Percentiles rank a stretch among this genome's conserved stretches.
Evolutionary conservation across 2,113 vertebrate species (phyloP).

Genomic region (Podarcis raffonei): DNA sequence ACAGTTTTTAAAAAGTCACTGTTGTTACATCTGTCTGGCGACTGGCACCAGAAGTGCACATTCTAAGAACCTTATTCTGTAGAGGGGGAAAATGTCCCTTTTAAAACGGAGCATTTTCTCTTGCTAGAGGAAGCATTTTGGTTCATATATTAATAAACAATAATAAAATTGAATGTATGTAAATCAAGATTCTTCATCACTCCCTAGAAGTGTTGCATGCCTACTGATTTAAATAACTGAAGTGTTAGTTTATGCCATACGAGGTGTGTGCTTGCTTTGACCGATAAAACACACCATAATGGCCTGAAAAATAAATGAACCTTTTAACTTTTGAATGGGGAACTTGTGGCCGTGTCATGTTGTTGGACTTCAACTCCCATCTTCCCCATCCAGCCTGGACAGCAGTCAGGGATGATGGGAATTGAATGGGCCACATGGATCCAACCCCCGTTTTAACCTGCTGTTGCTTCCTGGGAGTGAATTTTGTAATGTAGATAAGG

Average conservation of each 20-base stretch:
- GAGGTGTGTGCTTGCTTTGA: not conserved
- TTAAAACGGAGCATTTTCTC: no score
- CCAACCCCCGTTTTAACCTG: not conserved
- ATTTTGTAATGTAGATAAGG: not conserved
- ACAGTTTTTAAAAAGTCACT: not conserved
- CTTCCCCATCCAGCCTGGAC: no score
- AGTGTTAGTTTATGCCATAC: not conserved
- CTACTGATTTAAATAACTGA: not conserved
- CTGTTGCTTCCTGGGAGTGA: not conserved
- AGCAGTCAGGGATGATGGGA: not conserved
- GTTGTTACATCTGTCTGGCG: no score
- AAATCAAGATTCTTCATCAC: not conserved
- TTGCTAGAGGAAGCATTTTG: no score
- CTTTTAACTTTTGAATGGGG: not conserved
- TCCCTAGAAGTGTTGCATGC: not conserved
- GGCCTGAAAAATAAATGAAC: not conserved
- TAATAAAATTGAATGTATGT: not conserved
- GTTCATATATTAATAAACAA: no score
- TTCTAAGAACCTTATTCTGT: no score
- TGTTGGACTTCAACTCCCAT: no score
- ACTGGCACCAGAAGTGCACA: no score
- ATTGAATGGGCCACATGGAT: not conserved
- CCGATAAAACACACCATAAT: not conserved
- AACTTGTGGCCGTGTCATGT: no score
- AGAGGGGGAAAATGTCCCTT: no score